Base-by-base conservation (phyloP, 30 jellyfish, hydroid and myxozoan species). In the Sanderia malayensis region DNA sequence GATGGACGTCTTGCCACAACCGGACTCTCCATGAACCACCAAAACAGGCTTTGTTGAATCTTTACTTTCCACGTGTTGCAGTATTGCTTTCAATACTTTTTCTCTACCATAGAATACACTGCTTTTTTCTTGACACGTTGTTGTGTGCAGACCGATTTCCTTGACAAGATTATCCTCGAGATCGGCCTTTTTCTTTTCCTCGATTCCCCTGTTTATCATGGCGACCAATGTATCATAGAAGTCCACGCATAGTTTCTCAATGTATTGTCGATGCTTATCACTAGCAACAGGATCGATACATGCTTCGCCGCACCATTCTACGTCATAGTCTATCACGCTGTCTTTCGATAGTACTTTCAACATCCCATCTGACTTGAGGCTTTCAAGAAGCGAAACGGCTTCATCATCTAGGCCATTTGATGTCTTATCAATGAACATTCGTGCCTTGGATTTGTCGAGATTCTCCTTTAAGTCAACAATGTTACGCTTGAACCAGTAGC, bases 1-100 rank as follows among this genome's bases (percentile, higher is more conserved):
- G 0, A 88, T 46, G 11, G 97, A 81, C 10, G 97, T 88, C 33
- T 88, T 88, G 4, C 97, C 97, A 52, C 97, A 88, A 1, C 97
- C 97, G 20, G 90, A 87, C 23, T 79, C 82, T n/a, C 97, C 97
- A 66, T 88, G 63, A 23, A 88, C 84, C 34, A 80, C 89, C 57
- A 88, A 47, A 0, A 86, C 69, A 9, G 74, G 47, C 20, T 67
- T 74, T 27, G 53, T 55, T 4, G 52, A 37, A 13, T 30, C 34
- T 1, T n/a, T 61, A 11, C 82, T 30, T 26, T 70, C 70, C 24
- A 73, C 72, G 32, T 88, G 84, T 19, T 73, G 20, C 25, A 57
- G 28, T 18, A 88, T 88, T 22, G 74, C 66, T n/a, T 80, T 80
- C 1, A 88, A 23, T 2, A 88, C 65, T 2, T 83, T 93, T 47